These are phyloP conservation scores for Anastrepha ludens DNA, from an alignment of 1,140 invertebrate genomes.

Conservation along the genomic window DNA sequence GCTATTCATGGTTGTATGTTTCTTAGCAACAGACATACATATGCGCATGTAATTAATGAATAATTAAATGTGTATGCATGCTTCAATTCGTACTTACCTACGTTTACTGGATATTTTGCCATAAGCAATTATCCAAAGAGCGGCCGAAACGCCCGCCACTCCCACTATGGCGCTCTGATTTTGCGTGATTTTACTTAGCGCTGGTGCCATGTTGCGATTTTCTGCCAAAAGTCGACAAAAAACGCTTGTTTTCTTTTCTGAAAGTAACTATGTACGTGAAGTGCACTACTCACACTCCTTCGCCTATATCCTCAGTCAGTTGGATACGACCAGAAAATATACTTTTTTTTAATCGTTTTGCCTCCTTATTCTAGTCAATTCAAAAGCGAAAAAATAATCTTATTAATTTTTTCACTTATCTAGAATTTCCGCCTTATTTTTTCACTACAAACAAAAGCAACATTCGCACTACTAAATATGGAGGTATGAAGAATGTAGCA, in stretches of 20 bases:
- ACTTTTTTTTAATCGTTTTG: background rate
- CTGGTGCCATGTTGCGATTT: slow-evolving; percentile 77
- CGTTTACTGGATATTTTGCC: slow-evolving; percentile 74
- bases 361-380: background rate
- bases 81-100: slow-evolving; percentile 64
- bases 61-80: background rate
- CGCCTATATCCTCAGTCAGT: background rate
- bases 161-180: slow-evolving; percentile 76
- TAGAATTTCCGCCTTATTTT: slow-evolving; percentile 18
- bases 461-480: slow-evolving; percentile 2
- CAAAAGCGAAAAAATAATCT: background rate
- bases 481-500: background rate
- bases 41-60: background rate
- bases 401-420: slow-evolving; percentile 11
- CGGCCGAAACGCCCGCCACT: slow-evolving; percentile 76
- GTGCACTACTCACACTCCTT: background rate
- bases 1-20: no score
- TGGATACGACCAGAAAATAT: background rate
- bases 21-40: no score
- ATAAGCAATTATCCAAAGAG: slow-evolving; percentile 77
- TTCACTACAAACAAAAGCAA: background rate
- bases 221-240: background rate
- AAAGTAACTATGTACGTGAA: background rate
- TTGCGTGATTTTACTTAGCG: slow-evolving; percentile 79
- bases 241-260: background rate